Conservation (phyloP, 30 jellyfish, hydroid and myxozoan species). For the Haliclystus octoradiatus region DNA sequence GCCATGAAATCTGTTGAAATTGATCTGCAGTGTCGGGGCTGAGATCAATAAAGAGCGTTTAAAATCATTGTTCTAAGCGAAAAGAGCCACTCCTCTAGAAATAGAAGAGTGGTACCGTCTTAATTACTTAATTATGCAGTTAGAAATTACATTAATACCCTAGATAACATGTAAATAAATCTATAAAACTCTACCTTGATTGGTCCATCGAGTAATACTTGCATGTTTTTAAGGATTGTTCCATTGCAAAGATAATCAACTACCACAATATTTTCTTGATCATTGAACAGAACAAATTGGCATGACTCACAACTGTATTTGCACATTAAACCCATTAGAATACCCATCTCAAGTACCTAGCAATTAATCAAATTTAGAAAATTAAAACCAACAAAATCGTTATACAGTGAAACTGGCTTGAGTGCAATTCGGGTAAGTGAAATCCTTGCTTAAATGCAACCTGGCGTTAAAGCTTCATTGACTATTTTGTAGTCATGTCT, state of each 20-base stretch:
- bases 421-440: too few relatives aligned
- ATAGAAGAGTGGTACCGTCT: too few relatives aligned
- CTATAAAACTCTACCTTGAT: too few relatives aligned
- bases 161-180: too few relatives aligned
- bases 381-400: neutral
- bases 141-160: neutral
- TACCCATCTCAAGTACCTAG: constrained; percentile 28
- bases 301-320: constrained; percentile 78
- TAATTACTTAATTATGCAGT: neutral
- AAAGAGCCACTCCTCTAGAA: too few relatives aligned
- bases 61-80: too few relatives aligned
- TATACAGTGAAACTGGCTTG: neutral
- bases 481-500: too few relatives aligned
- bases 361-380: neutral
- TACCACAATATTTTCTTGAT: constrained; percentile 12
- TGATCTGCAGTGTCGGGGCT: too few relatives aligned
- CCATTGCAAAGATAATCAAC: constrained; percentile 29
- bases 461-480: too few relatives aligned
- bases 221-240: constrained; percentile 47
- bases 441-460: too few relatives aligned
- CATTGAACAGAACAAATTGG: constrained; percentile 28
- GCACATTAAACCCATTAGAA: constrained; percentile 74
- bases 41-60: too few relatives aligned
- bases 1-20: too few relatives aligned
- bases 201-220: neutral